phyloP scores from a whole-genome alignment of 30 jellyfish, hydroid and myxozoan species.

The Hydractinia echinata region DNA sequence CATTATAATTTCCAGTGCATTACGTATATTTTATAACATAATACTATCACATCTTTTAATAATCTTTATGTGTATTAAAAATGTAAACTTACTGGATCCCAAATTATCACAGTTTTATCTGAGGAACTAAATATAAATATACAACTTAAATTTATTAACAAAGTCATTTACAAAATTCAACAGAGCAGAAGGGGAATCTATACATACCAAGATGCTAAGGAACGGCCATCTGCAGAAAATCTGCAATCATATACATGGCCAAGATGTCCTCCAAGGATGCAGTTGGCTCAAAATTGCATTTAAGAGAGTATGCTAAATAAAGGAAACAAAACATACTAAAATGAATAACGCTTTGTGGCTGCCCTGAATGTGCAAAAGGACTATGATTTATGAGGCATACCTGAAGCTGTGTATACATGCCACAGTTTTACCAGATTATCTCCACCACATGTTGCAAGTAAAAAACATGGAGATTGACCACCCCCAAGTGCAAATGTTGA shows the following conservation, averaged over 20 bases:
- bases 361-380: background rate
- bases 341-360: background rate
- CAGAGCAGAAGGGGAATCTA: background rate
- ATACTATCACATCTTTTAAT: too few species aligned
- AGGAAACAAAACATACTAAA: background rate
- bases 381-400: constrained; percentile 23
- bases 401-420: constrained; percentile 94
- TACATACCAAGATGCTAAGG: constrained; percentile 90
- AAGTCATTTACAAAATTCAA: background rate
- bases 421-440: constrained; percentile 85
- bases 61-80: too few species aligned
- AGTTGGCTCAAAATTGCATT: constrained; percentile 61
- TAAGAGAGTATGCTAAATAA: constrained; percentile 70
- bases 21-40: too few species aligned
- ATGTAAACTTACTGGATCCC: constrained; percentile 93
- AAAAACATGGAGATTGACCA: constrained; percentile 86
- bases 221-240: constrained; percentile 70
- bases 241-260: constrained; percentile 92
- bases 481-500: constrained; percentile 2
- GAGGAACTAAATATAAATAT: constrained; percentile 54
- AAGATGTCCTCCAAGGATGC: constrained; percentile 63
- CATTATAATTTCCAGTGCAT: too few species aligned
- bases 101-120: constrained; percentile 77
- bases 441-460: constrained; percentile 98
- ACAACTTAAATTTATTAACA: background rate